A percentile compares a stretch with the other conserved stretches of the same genome.
These are phyloP conservation scores for Poecilobothrus nobilitatus DNA, from an alignment of 2,888 invertebrate species.

Conservation along the genomic window DNA sequence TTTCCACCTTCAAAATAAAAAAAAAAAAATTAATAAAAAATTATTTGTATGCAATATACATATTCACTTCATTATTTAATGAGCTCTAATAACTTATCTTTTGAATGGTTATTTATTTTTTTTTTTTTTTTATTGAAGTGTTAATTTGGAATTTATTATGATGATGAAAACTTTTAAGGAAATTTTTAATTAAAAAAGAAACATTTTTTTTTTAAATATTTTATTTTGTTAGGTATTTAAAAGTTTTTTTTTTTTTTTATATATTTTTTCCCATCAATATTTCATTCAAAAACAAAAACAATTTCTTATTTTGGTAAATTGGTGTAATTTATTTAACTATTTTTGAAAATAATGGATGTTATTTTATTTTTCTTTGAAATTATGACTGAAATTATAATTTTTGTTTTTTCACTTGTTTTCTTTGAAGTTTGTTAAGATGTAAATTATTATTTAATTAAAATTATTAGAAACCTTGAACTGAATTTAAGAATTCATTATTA, in stretches of 20 bases:
- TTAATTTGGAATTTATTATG: background rate
- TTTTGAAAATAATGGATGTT: background rate
- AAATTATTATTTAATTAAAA: background rate
- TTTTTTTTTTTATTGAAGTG: background rate
- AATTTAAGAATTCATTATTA: background rate
- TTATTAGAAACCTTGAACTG: background rate
- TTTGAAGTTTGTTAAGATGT: no score
- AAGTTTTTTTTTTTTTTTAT: no score
- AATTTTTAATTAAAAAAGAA: constrained; percentile 1
- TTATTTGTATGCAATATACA: no score
- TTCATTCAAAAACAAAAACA: no score
- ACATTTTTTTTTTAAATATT: no score
- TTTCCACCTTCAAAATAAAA: no score
- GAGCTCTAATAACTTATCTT: no score
- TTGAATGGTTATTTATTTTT: no score
- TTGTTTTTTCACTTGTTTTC: background rate
- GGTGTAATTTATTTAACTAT: constrained; percentile 1
- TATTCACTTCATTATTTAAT: no score
- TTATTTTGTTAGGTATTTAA: no score
- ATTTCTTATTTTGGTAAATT: background rate
- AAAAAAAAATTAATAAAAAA: no score
- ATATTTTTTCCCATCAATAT: background rate
- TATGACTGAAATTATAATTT: background rate
- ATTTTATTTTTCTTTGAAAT: background rate
- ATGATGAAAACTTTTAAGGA: background rate